Evolutionary conservation across 2,888 invertebrate species (phyloP).

Genomic region (Ephialtes manifestator): DNA sequence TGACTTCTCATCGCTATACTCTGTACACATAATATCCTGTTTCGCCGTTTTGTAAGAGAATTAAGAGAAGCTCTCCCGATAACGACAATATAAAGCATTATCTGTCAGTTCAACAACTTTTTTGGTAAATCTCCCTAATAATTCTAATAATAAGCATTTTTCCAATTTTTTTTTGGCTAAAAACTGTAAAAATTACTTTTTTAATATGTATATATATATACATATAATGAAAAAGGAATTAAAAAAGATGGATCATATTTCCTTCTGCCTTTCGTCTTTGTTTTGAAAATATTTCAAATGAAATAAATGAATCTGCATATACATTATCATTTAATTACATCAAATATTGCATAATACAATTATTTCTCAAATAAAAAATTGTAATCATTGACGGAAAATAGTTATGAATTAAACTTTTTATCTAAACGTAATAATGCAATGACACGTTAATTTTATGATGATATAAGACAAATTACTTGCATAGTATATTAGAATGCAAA

Average conservation of each 20-base stretch:
- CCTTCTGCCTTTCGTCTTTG: not conserved
- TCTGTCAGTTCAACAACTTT: no score
- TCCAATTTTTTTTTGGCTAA: not conserved
- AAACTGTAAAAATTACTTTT: not conserved
- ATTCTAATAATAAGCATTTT: not conserved
- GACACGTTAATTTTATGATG: not conserved
- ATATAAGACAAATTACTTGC: no score
- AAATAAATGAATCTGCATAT: not conserved
- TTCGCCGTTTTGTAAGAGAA: not conserved
- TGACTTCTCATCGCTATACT: conserved; percentile 13
- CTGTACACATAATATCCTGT: conserved; percentile 7
- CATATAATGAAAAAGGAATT: not conserved
- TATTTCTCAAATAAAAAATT: not conserved
- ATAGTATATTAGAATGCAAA: no score
- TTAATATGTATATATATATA: no score
- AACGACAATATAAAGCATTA: not conserved
- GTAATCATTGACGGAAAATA: not conserved
- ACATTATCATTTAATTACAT: not conserved
- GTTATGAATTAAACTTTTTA: not conserved
- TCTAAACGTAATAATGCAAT: not conserved
- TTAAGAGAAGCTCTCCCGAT: not conserved
- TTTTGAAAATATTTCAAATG: not conserved
- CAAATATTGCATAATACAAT: not conserved
- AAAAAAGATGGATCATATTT: not conserved
- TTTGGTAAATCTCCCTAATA: no score